Evolutionary conservation across 2,113 vertebrate genomes (phyloP).

Genomic region (Sinocyclocheilus grahami): DNA sequence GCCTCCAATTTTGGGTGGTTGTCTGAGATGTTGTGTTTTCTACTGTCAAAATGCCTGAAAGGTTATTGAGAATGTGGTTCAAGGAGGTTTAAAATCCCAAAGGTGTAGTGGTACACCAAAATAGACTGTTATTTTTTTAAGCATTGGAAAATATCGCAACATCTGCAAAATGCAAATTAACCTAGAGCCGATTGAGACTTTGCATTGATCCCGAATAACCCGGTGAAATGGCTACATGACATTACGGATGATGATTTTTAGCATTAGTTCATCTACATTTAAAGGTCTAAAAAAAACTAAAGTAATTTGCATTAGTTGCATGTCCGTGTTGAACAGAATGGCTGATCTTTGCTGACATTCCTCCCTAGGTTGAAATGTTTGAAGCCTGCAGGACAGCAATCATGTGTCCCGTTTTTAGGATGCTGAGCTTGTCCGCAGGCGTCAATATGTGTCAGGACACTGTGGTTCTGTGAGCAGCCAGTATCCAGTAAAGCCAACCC

Average conservation of each 20-base stretch:
- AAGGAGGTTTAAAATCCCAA: background rate
- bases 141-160: conserved; percentile 24
- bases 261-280: conserved; percentile 18
- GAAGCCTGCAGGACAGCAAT: conserved; percentile 23
- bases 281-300: background rate
- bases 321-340: background rate
- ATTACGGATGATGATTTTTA: conserved; percentile 41
- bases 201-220: conserved; percentile 40
- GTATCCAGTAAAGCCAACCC: conserved; percentile 9
- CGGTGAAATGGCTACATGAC: background rate
- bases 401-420: conserved; percentile 29
- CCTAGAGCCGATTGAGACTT: background rate
- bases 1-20: background rate
- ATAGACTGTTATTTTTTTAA: conserved; percentile 38
- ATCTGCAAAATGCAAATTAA: conserved; percentile 53
- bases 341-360: conserved; percentile 13
- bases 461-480: background rate
- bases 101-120: conserved; percentile 8
- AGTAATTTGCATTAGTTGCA: background rate
- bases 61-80: background rate
- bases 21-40: background rate
- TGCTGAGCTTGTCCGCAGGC: background rate
- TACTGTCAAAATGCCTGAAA: background rate
- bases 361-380: background rate
- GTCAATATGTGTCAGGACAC: conserved; percentile 39